These are phyloP conservation scores for Gobio gobio DNA, from an alignment of 2,113 vertebrate genomes.

Conservation along the genomic window DNA sequence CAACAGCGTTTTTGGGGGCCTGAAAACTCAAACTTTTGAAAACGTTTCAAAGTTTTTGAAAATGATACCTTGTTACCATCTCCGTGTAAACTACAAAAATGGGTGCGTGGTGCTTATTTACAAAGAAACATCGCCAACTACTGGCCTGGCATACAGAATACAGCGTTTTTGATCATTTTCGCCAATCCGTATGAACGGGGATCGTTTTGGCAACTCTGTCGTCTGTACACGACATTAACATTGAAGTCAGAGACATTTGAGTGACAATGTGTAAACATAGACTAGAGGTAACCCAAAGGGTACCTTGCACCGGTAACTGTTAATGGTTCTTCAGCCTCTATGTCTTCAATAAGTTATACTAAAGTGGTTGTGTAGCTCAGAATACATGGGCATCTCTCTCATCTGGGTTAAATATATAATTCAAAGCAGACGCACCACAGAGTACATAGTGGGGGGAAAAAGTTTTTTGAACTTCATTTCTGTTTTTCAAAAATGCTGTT, in stretches of 20 bases:
- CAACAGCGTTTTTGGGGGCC: too few relatives aligned
- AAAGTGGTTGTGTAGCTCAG: slow-evolving; percentile 39
- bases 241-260: neutral
- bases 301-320: slow-evolving; percentile 8
- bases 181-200: accelerated
- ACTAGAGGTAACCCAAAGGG: slow-evolving; percentile 21
- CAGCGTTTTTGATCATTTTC: too few relatives aligned
- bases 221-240: too few relatives aligned
- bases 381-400: slow-evolving; percentile 6
- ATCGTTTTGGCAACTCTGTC: too few relatives aligned
- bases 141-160: too few relatives aligned
- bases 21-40: too few relatives aligned
- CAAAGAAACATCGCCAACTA: too few relatives aligned
- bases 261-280: slow-evolving; percentile 18
- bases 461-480: slow-evolving; percentile 41
- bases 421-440: slow-evolving; percentile 26
- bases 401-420: slow-evolving; percentile 32
- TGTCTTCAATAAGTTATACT: slow-evolving; percentile 52
- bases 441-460: slow-evolving; percentile 2
- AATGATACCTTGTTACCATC: too few relatives aligned
- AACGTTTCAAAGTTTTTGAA: too few relatives aligned
- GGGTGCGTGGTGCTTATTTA: too few relatives aligned
- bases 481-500: slow-evolving; percentile 2
- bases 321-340: slow-evolving; percentile 34
- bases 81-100: too few relatives aligned